Evolutionary conservation across 2,888 invertebrate species (phyloP).

Genomic region (Caenorhabditis parvicauda): DNA sequence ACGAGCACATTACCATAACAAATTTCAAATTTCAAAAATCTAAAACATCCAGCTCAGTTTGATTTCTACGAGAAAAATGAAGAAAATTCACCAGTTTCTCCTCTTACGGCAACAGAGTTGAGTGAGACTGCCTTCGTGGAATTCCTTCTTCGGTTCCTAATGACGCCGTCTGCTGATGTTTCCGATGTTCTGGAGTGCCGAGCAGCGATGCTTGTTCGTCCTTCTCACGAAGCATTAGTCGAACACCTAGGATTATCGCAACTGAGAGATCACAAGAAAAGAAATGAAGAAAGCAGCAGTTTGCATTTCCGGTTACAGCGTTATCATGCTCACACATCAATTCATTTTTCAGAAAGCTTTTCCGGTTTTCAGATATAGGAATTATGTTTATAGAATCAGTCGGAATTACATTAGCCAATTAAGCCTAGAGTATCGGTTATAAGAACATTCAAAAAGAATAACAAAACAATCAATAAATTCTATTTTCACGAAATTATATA

Average conservation of each 20-base stretch:
- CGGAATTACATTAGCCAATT: too few species aligned
- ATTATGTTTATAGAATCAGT: too few species aligned
- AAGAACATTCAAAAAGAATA: too few species aligned
- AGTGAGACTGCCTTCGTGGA: slow-evolving; percentile 22
- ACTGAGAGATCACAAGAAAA: not conserved
- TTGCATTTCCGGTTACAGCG: not conserved
- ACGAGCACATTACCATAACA: too few species aligned
- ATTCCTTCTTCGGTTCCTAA: slow-evolving; percentile 12
- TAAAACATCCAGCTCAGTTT: too few species aligned
- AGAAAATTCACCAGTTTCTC: not conserved
- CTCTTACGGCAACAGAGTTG: slow-evolving; percentile 12
- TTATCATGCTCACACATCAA: too few species aligned
- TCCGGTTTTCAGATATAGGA: too few species aligned
- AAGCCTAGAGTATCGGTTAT: too few species aligned
- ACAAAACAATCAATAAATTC: too few species aligned
- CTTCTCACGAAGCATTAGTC: slow-evolving; percentile 21
- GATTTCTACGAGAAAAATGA: not conserved
- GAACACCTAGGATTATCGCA: slow-evolving; percentile 28
- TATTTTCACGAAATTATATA: too few species aligned
- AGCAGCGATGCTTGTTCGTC: slow-evolving; percentile 21
- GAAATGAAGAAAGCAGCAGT: slow-evolving; percentile 1
- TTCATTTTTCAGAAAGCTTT: too few species aligned
- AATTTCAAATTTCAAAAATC: too few species aligned
- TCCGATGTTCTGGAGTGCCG: slow-evolving; percentile 8
- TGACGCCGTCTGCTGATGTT: not conserved